Evolutionary conservation across 2,888 invertebrate genomes (phyloP), one percentile per base, ranked within the genome.

Genomic region (Caprella mutica): DNA sequence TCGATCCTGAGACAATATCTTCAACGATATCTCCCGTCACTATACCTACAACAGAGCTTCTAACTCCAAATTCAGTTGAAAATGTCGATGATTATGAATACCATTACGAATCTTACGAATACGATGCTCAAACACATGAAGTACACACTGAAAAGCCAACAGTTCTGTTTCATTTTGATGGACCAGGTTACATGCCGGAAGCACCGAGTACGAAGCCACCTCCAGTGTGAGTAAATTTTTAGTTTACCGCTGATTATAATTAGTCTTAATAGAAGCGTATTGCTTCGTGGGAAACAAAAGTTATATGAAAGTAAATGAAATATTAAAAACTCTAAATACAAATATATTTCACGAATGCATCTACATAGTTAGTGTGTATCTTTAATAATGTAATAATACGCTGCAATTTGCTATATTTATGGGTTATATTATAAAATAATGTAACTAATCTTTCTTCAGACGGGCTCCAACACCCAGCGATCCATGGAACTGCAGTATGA

Each of bases 91-190:
- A 59, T 35, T 56, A 56, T 30, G 52, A 58, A 14, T 58, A 58
- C 19, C 58, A 61, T 24, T 51, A 55, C 19, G 52, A 52, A 38
- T 21, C 24, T 8, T 48, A 43, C 23, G 53, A 58, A 9, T 55
- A 58, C 48, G 26, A 24, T 8, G 55, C 43, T 23, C 19, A 24
- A 4, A 58, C 38, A 35, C 40, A 51, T 14, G 53, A 56, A 42
- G 63, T 63, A 17, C 54, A 59, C 52, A 63, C 63, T 1, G 50
- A 54, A 23, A 56, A 59, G 43, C 63, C 63, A 8, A 44, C 59
- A 3, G 57, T 63, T 3, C 52, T 63, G 17, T 63, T 63, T 29
- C 54, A 59, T 4, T 63, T 63, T 23, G 59, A 63, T 43, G 58
- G 56, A 23, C 63, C 63, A 14, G 63, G 63, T 0, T 59, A 63